A percentile compares a stretch with the other conserved stretches of the same genome.
Conservation (phyloP, 2,113 vertebrate species). For the Phrynosoma blainvillii region DNA sequence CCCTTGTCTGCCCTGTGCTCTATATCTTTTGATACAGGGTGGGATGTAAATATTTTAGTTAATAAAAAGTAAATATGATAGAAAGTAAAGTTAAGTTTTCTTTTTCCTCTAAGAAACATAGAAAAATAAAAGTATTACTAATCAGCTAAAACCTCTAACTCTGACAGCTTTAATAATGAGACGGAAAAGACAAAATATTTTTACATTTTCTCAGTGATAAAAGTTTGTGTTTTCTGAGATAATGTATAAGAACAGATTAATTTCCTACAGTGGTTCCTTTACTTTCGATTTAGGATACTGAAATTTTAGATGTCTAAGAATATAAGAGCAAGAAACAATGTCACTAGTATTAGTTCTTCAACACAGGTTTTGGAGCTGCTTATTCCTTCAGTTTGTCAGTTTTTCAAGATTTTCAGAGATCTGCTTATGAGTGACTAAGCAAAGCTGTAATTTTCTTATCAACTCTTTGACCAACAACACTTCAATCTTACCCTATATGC, state of each 20-base stretch:
- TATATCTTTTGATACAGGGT: too few relatives aligned
- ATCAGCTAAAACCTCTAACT: slow-evolving; percentile 4
- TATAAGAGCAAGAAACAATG: slow-evolving; percentile 25
- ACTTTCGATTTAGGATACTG: not conserved
- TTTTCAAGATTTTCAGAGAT: slow-evolving; percentile 19
- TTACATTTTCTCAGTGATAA: slow-evolving; percentile 22
- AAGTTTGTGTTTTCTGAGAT: slow-evolving; percentile 13
- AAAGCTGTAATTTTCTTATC: not conserved
- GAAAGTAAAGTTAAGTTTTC: not conserved
- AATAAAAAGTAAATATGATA: not conserved
- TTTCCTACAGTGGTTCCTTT: slow-evolving; percentile 26
- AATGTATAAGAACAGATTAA: not conserved
- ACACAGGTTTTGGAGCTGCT: not conserved
- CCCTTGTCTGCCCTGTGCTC: too few relatives aligned
- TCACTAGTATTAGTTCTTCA: not conserved
- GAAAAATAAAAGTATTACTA: not conserved
- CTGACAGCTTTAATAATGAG: not conserved
- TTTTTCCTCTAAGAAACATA: not conserved
- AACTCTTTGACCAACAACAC: not conserved
- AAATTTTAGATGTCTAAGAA: not conserved
- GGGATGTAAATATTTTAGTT: not conserved
- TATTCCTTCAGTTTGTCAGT: not conserved
- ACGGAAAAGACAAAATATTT: slow-evolving; percentile 2
- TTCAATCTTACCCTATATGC: too few relatives aligned
- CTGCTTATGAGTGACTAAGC: not conserved